Evolutionary conservation across 2,113 vertebrate species (phyloP).

Genomic region (Dromaius novaehollandiae): DNA sequence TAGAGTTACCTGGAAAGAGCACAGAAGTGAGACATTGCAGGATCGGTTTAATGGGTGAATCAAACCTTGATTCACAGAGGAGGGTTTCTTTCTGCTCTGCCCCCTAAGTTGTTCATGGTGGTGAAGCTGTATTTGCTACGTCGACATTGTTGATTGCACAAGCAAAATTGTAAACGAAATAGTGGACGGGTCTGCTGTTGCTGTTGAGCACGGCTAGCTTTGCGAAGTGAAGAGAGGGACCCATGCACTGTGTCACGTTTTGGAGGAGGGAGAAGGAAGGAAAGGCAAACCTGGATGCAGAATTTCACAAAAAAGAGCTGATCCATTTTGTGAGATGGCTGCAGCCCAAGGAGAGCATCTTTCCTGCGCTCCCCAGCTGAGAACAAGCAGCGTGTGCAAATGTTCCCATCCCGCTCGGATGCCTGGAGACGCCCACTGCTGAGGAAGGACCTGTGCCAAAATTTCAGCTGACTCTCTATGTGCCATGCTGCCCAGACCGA

Average conservation of each 20-base stretch:
- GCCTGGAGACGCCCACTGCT: not conserved
- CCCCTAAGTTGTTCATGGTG: fast-evolving
- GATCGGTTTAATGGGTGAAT: not conserved
- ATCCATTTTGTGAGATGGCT: not conserved
- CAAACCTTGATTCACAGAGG: fast-evolving
- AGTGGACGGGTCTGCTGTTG: not conserved
- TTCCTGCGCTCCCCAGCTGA: not conserved
- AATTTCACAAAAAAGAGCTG: not conserved
- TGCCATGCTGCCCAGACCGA: fast-evolving
- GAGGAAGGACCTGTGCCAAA: not conserved
- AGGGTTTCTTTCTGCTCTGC: not conserved
- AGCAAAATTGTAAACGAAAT: not conserved
- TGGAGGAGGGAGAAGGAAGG: not conserved
- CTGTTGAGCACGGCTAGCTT: not conserved
- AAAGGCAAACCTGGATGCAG: not conserved
- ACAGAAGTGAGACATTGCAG: not conserved
- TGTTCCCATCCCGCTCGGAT: not conserved
- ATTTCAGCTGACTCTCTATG: not conserved
- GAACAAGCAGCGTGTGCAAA: not conserved
- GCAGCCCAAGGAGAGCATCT: not conserved
- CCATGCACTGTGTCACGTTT: not conserved
- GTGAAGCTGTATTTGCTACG: not conserved
- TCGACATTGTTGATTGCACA: not conserved
- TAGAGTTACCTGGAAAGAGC: not conserved
- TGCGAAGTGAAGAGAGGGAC: not conserved